phyloP scores from a whole-genome alignment of 2,888 invertebrate species.

The Leistus spinibarbis region DNA sequence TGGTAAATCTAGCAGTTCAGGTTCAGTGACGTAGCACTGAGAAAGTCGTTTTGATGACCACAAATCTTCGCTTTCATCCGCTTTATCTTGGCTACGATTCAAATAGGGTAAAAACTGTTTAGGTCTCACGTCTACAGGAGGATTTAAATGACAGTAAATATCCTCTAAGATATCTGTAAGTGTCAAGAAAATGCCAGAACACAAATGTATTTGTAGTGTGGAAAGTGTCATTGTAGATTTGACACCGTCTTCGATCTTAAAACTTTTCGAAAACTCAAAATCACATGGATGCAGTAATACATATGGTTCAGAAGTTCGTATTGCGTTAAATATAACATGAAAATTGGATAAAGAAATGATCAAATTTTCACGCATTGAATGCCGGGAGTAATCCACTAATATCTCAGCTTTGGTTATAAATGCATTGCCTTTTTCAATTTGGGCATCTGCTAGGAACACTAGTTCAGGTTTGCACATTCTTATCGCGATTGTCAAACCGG shows the following conservation, averaged over 20 bases:
- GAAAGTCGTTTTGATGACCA: conserved; percentile 74
- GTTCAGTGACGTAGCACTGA: conserved; percentile 44
- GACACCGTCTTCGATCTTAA: conserved; percentile 70
- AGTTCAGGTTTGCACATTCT: conserved; percentile 79
- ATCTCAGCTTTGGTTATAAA: conserved; percentile 73
- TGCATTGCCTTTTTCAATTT: conserved; percentile 60
- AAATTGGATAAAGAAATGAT: conserved; percentile 67
- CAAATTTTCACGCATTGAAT: conserved; percentile 68
- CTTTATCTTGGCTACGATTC: conserved; percentile 39
- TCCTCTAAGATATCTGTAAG: conserved; percentile 63
- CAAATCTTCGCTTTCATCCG: conserved; percentile 63
- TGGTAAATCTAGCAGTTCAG: conserved; percentile 39
- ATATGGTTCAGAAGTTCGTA: conserved; percentile 57
- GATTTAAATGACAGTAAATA: conserved; percentile 56
- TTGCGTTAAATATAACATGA: conserved; percentile 57
- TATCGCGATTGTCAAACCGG: conserved; percentile 71
- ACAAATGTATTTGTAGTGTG: conserved; percentile 72
- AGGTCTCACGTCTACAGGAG: conserved; percentile 45
- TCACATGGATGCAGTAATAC: conserved; percentile 72
- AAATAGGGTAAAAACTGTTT: conserved; percentile 28
- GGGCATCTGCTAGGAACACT: conserved; percentile 71
- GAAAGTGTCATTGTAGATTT: conserved; percentile 70
- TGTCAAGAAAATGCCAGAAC: conserved; percentile 75
- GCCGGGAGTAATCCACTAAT: conserved; percentile 71
- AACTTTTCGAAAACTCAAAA: conserved; percentile 68